Conservation (phyloP, 2,113 vertebrate genomes). For the Ictalurus punctatus region DNA sequence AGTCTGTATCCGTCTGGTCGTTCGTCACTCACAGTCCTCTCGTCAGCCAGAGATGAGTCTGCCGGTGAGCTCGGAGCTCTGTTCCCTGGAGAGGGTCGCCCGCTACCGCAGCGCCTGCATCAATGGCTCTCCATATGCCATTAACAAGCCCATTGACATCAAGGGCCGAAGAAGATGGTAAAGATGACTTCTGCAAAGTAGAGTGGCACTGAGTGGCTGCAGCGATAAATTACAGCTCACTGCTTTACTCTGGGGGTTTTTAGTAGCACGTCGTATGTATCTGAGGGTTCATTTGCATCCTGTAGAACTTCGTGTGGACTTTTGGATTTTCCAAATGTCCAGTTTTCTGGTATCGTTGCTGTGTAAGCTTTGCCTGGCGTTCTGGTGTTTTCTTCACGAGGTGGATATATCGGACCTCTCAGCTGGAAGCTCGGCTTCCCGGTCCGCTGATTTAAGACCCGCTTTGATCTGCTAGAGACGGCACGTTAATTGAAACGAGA, state of each 20-base stretch:
- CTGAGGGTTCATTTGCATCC: not conserved
- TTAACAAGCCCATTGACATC: slow-evolving; percentile 96
- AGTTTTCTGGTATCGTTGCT: not conserved
- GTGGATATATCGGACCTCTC: not conserved
- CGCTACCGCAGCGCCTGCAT: slow-evolving; percentile 81
- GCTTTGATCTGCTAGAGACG: not conserved
- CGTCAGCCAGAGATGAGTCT: slow-evolving; percentile 81
- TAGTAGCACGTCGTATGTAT: not conserved
- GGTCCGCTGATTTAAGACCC: not conserved
- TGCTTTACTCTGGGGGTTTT: slow-evolving; percentile 52
- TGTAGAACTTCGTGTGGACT: slow-evolving; percentile 42
- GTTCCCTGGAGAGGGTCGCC: slow-evolving; percentile 82
- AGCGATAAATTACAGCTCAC: slow-evolving; percentile 27
- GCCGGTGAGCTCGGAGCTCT: slow-evolving; percentile 81
- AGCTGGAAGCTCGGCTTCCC: not conserved
- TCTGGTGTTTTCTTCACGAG: not conserved
- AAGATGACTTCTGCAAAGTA: slow-evolving; percentile 53
- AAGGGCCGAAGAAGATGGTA: slow-evolving; percentile 89
- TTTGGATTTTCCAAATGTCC: not conserved
- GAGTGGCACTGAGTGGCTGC: slow-evolving; percentile 19
- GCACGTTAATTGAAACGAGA: not conserved
- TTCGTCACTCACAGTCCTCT: slow-evolving; percentile 29
- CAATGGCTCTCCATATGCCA: slow-evolving; percentile 86
- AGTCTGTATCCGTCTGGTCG: not conserved
- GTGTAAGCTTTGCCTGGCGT: not conserved